Evolutionary conservation across 1,140 invertebrate species (phyloP).

Genomic region (Marisa cornuarietis): DNA sequence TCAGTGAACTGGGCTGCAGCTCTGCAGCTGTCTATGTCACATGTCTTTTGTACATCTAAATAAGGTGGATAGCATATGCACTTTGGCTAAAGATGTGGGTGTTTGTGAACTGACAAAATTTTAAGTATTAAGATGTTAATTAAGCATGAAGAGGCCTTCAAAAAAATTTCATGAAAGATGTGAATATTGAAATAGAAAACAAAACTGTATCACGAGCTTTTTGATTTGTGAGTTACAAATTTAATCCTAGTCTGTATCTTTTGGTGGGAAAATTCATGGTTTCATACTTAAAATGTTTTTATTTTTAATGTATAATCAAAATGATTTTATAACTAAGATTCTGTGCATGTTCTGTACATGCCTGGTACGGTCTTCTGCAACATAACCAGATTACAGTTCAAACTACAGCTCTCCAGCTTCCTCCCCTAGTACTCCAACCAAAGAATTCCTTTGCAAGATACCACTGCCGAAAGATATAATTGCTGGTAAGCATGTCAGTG

Average conservation of each 20-base stretch:
- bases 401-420: constrained; percentile 27
- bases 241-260: no score
- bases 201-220: no score
- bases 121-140: neutral
- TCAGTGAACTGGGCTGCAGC: no score
- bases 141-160: neutral
- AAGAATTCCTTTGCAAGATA: constrained; percentile 50
- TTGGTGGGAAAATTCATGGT: no score
- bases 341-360: neutral
- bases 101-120: no score
- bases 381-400: constrained; percentile 23
- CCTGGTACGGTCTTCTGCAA: neutral
- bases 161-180: neutral
- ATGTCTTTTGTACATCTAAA: no score
- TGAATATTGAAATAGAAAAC: neutral
- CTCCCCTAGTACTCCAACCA: constrained; percentile 49
- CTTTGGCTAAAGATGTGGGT: no score
- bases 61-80: no score
- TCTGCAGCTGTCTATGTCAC: no score
- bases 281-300: neutral
- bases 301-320: neutral
- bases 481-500: constrained; percentile 35
- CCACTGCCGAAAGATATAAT: constrained; percentile 57
- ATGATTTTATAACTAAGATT: neutral
- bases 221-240: no score